Conservation (phyloP, 2,797 vertebrate species). For the Hoplostethus atlanticus region DNA sequence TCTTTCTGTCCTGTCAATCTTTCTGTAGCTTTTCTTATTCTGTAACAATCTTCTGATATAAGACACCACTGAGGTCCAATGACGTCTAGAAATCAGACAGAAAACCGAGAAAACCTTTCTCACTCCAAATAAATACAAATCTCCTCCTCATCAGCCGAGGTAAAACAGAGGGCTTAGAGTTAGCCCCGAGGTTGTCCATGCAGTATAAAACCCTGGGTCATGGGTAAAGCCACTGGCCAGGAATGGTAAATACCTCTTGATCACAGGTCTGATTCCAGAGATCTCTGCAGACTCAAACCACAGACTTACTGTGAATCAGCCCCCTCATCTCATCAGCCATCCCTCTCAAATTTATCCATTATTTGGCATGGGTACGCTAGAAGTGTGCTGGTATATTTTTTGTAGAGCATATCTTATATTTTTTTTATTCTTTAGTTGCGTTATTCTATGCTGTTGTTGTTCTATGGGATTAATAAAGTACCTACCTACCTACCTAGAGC, state of each 20-base stretch:
- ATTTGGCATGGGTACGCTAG: no score
- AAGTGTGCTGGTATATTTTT: no score
- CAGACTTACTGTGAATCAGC: no score
- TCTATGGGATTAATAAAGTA: no score
- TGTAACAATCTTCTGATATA: no score
- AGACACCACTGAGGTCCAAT: no score
- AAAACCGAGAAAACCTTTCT: not conserved
- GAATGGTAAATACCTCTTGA: slow-evolving; percentile 29
- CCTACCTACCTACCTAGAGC: no score
- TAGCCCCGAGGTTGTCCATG: slow-evolving; percentile 18
- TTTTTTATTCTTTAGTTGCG: no score
- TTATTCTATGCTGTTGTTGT: no score
- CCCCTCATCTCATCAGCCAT: slow-evolving; percentile 22
- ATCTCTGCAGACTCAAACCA: slow-evolving; percentile 13
- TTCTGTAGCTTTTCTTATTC: not conserved
- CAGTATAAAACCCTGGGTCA: slow-evolving; percentile 16
- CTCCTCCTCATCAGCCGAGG: not conserved
- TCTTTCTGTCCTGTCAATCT: not conserved
- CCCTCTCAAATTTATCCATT: slow-evolving; percentile 6
- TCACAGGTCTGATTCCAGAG: slow-evolving; percentile 38
- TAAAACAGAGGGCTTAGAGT: not conserved
- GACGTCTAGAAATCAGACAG: not conserved
- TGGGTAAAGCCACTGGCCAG: slow-evolving; percentile 32
- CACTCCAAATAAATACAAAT: not conserved
- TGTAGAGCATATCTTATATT: no score